Conservation (phyloP, 2,888 invertebrate genomes). For the Lepidocyrtoides sp. region DNA sequence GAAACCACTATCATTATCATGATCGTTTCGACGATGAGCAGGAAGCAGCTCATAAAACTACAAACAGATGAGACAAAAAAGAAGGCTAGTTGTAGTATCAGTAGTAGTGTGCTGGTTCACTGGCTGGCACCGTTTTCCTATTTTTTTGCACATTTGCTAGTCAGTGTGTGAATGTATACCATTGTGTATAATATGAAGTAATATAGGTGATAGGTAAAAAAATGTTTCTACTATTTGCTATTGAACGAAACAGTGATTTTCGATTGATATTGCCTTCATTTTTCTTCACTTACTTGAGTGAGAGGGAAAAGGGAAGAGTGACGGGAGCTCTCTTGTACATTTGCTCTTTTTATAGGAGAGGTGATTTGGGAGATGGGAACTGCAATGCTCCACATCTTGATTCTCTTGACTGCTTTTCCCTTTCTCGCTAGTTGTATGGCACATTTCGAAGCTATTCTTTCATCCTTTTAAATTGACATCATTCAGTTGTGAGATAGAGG, state of each 20-base stretch:
- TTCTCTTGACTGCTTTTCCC: not conserved
- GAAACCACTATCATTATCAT: not conserved
- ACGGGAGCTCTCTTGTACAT: constrained; percentile 38
- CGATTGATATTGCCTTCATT: constrained; percentile 73
- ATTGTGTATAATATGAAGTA: too few species aligned
- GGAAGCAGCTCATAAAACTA: constrained; percentile 8
- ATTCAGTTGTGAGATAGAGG: not conserved
- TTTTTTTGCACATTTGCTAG: constrained; percentile 4
- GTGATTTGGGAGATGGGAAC: constrained; percentile 40
- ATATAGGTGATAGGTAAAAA: not conserved
- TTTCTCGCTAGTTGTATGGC: not conserved
- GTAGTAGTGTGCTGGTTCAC: not conserved
- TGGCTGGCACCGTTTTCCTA: not conserved
- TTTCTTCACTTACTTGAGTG: constrained; percentile 60
- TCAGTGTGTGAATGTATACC: too few species aligned
- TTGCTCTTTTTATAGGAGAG: constrained; percentile 35
- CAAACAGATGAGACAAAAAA: constrained; percentile 6
- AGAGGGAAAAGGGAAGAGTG: constrained; percentile 3
- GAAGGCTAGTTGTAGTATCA: not conserved
- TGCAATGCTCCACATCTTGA: constrained; percentile 51
- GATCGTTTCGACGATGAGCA: constrained; percentile 3
- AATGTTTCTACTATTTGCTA: not conserved
- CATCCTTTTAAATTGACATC: constrained; percentile 47
- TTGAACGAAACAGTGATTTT: constrained; percentile 63
- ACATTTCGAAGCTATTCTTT: not conserved